phyloP scores from a whole-genome alignment of 2,888 invertebrate species.

The Tiliacea citrago region DNA sequence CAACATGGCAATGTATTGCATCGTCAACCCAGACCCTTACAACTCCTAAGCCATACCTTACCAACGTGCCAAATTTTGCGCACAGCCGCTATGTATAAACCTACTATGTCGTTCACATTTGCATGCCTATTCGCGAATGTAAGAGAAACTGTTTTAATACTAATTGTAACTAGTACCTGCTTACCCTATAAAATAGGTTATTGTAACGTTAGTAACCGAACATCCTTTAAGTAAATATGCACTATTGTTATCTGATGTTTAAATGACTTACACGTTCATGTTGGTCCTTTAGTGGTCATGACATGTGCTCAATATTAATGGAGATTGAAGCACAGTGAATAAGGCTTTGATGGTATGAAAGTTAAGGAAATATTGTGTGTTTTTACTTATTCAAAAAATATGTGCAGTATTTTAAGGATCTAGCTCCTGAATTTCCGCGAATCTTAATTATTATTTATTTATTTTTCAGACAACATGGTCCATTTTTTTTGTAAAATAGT shows the following conservation, averaged over 20 bases:
- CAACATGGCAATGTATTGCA: background rate
- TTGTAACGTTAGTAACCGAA: conserved; percentile 50
- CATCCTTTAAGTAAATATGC: conserved; percentile 50
- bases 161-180: conserved; percentile 39
- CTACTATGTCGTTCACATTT: conserved; percentile 47
- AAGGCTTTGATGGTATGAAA: conserved; percentile 24
- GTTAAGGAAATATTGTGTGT: conserved; percentile 3
- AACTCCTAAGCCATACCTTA: conserved; percentile 13
- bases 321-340: conserved; percentile 3
- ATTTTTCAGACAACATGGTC: too few relatives aligned
- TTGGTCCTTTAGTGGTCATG: conserved; percentile 39
- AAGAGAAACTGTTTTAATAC: conserved; percentile 46
- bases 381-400: background rate
- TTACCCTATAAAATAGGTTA: conserved; percentile 49
- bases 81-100: conserved; percentile 35
- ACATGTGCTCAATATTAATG: conserved; percentile 46
- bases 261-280: conserved; percentile 48
- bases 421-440: background rate
- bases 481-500: too few relatives aligned
- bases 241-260: conserved; percentile 58
- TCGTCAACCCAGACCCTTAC: conserved; percentile 10
- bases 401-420: background rate
- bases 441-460: too few relatives aligned
- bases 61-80: conserved; percentile 47
- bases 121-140: conserved; percentile 47